Base-by-base conservation (phyloP, 2,797 vertebrate genomes). In the Dendrocincla fuliginosa region DNA sequence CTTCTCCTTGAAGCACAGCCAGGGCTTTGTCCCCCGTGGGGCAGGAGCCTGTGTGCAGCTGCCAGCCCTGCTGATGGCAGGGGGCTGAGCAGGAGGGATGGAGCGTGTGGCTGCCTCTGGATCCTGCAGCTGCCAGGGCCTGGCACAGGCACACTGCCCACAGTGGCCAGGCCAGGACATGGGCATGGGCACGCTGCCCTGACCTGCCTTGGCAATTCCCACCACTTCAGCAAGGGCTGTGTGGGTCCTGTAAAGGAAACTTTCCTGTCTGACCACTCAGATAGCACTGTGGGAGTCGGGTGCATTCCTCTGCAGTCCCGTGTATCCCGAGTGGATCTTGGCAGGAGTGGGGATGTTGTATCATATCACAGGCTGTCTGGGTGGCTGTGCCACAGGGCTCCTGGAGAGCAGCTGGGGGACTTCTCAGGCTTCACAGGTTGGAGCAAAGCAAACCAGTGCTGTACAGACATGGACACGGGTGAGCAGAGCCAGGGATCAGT, bases 401-500 rank as follows among this genome's bases (percentile, higher is more conserved):
- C 74, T 44, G 52, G 13, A 20, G 69, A 63, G 15, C 44, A 81
- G 57, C 23, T 17, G 19, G 39, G 16, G 59, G 57, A 27, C 27
- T 44, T 55, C 9, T 20, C 20, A 23, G n/a, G 37, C 18, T 16
- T 55, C 71, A 35, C 63, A 39, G 2, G 0, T 0, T 5, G 30
- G 28, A 59, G 50, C 35, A 81, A 53, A 82, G n/a, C 65, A 53
- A 35, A 39, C 1, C n/a, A 42, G 23, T 27, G 39, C 42, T 65
- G 24, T 11, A 6, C 25, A 63, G 71, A n/a, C 55, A 49, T 10
- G 0, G 0, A 22, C 13, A 8, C 1, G 13, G 42, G n/a, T 6
- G 53, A 64, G 70, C 42, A 74, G 11, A 33, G 30, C 47, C 37
- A 47, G 60, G 60, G 35, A 24, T 59, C 63, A 9, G 7, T 5